These are phyloP conservation scores for Temnothorax unifasciatus DNA, from an alignment of 2,888 invertebrate species.

Conservation along the genomic window DNA sequence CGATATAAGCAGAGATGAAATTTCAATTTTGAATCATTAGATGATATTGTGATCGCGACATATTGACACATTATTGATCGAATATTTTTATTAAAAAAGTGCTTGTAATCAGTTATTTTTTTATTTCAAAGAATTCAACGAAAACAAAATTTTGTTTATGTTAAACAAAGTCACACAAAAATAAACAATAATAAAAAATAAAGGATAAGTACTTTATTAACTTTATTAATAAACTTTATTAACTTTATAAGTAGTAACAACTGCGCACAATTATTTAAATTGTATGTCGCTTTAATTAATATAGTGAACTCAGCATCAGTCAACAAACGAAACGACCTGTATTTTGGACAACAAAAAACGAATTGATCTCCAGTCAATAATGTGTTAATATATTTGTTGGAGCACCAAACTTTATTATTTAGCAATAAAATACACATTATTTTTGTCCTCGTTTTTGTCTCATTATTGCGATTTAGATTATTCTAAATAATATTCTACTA, in stretches of 20 bases:
- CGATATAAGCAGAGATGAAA: background rate
- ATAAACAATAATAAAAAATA: background rate
- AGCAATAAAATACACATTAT: background rate
- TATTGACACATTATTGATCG: background rate
- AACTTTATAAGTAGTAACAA: background rate
- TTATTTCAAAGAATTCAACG: background rate
- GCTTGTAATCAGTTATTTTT: background rate
- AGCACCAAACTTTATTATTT: background rate
- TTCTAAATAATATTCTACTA: slow-evolving; percentile 2
- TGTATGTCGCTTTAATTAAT: background rate
- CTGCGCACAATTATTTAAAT: background rate
- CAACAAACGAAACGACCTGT: background rate
- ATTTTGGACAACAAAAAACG: background rate
- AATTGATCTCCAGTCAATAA: background rate
- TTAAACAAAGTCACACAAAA: background rate
- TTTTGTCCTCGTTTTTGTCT: background rate
- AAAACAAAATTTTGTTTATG: background rate
- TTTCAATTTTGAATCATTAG: slow-evolving; percentile 2
- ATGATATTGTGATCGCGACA: background rate
- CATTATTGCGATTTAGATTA: background rate
- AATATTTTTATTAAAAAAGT: background rate
- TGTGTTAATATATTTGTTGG: background rate
- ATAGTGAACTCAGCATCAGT: background rate
- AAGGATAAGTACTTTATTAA: background rate
- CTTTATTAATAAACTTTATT: background rate